Base-by-base conservation (phyloP, 2,888 invertebrate genomes). In the Gibbula magus region DNA sequence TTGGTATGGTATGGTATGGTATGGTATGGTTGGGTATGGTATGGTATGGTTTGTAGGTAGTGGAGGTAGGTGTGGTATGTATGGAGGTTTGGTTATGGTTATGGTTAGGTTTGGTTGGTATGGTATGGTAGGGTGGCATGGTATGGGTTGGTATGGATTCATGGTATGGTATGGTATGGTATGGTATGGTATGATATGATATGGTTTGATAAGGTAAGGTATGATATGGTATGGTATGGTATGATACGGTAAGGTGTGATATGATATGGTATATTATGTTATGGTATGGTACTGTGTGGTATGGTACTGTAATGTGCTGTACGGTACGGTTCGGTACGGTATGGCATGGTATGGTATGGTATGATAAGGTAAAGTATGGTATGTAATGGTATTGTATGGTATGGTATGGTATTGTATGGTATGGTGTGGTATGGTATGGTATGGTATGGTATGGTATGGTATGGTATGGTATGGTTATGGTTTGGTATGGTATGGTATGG, bases 141-240 rank as follows among this genome's bases (percentile, higher is more conserved):
- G 66, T 66, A 66, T 66, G 66, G 66, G 8, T 3, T 66, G 66
- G 66, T 66, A 66, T 66, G 66, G 66, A 35, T 35, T 3, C 32
- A 66, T 66, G 66, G 66, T 66, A 66, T 66, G 66, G 66, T 66
- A 66, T 66, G 66, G 66, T 66, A 22, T 66, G 66, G 66, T 66
- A 66, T 66, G 66, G 66, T 66, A 66, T 66, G 66, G 66, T 66
- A 66, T 66, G 66, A 20, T 66, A 32, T 66, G 22, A 22, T 66
- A 66, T 66, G 66, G 66, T 66, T 2, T 66, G 66, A 20, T 66
- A 16, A n/a, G 66, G 66, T 66, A 20, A 3, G 22, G 35, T 35
- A 35, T 35, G 35, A 8, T 35, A 35, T 35, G 35, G 35, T 35
- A 35, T 35, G 35, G 35, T 35, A 35, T 35, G 35, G 35, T 35